A percentile compares a stretch with the other conserved stretches of the same genome.
Evolutionary conservation across 2,113 vertebrate genomes (phyloP).

Genomic region (Bubo scandiacus): DNA sequence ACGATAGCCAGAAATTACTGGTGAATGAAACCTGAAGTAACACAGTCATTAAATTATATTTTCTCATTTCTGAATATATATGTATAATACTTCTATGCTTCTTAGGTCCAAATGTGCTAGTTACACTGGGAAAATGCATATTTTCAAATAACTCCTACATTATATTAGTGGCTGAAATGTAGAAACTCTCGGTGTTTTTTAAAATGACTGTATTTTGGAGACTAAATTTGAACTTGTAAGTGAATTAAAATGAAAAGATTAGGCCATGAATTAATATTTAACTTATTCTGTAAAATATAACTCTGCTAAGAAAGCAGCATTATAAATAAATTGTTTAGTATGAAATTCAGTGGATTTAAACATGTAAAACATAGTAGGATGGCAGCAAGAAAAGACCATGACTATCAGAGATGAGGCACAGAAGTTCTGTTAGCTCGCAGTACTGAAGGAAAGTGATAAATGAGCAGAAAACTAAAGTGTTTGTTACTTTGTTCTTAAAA

Average conservation of each 20-base stretch:
- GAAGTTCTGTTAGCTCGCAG: not conserved
- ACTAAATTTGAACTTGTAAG: not conserved
- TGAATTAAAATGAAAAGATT: not conserved
- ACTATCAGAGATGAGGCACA: not conserved
- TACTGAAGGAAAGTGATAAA: not conserved
- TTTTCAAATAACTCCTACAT: not conserved
- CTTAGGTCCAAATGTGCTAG: not conserved
- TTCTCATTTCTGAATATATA: not conserved
- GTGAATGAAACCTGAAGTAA: not conserved
- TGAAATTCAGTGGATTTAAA: constrained; percentile 2
- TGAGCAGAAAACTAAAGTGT: not conserved
- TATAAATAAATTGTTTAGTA: not conserved
- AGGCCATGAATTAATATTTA: not conserved
- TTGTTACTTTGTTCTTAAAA: not conserved
- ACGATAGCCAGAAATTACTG: not conserved
- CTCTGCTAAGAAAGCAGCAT: not conserved
- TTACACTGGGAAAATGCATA: not conserved
- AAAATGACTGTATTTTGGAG: not conserved
- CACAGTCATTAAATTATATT: not conserved
- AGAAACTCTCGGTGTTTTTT: not conserved
- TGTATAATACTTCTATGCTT: not conserved
- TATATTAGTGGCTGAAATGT: not conserved
- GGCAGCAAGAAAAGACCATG: not conserved
- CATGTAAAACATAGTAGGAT: not conserved
- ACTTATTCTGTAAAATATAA: not conserved